Percentiles rank a stretch among this genome's conserved stretches.
phyloP scores from a whole-genome alignment of 2,888 invertebrate species.

The Athalia circularis region DNA sequence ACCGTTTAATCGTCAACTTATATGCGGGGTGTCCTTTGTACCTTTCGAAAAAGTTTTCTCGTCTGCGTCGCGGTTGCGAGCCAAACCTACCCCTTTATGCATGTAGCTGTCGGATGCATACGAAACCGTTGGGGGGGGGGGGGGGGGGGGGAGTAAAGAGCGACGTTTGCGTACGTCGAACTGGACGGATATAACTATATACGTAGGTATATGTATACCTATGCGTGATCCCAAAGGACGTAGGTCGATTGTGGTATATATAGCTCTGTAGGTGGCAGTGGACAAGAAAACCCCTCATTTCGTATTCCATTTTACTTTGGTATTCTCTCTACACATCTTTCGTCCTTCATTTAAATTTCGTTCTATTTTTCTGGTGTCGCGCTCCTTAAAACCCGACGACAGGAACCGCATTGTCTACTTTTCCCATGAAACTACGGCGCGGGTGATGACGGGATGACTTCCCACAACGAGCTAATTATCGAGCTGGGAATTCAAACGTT shows the following conservation, averaged over 20 bases:
- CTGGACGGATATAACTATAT: constrained; percentile 54
- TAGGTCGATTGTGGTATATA: background rate
- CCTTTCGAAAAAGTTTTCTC: constrained; percentile 66
- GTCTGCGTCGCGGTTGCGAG: constrained; percentile 32
- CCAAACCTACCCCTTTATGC: constrained; percentile 32
- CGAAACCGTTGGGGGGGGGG: too few relatives aligned
- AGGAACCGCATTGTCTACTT: constrained; percentile 65
- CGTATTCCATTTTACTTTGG: constrained; percentile 71
- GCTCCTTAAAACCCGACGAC: background rate
- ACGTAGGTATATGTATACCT: constrained; percentile 48
- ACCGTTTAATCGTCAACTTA: constrained; percentile 62
- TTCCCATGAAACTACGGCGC: constrained; percentile 56
- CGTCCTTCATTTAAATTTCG: background rate
- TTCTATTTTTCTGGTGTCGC: background rate
- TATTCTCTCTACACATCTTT: constrained; percentile 67
- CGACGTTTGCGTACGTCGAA: constrained; percentile 22
- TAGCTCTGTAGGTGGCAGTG: constrained; percentile 49
- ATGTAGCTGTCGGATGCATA: constrained; percentile 51
- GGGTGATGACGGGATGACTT: constrained; percentile 46
- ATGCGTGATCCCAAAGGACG: constrained; percentile 53
- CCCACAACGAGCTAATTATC: constrained; percentile 55
- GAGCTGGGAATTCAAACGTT: constrained; percentile 48
- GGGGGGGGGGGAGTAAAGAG: constrained; percentile 56
- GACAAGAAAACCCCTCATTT: constrained; percentile 64
- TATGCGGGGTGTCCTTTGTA: constrained; percentile 70